A percentile compares a stretch with the other conserved stretches of the same genome.
phyloP scores from a whole-genome alignment of 37 sponge, comb jelly and placozoan genomes.

The Chondrosia reniformis region DNA sequence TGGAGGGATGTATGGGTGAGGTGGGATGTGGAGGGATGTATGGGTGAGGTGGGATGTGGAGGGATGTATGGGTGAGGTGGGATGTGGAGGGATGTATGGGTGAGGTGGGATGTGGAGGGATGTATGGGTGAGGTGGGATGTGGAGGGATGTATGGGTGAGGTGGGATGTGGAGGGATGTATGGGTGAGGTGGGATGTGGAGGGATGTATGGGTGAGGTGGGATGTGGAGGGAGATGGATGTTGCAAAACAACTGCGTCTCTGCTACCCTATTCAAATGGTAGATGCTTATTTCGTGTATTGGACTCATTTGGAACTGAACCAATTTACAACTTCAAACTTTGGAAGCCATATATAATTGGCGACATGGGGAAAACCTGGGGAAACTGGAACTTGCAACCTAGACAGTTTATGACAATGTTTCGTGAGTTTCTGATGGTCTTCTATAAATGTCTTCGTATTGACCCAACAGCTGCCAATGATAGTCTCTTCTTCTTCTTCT shows the following conservation, averaged over 20 bases:
- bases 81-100: too few species aligned
- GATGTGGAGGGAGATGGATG: neutral
- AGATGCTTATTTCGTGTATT: slow-evolving; percentile 68
- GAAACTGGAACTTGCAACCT: slow-evolving; percentile 58
- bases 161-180: neutral
- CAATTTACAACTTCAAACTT: slow-evolving; percentile 42
- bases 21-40: too few species aligned
- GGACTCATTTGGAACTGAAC: slow-evolving; percentile 84
- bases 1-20: too few species aligned
- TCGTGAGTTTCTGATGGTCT: slow-evolving; percentile 40
- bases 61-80: too few species aligned
- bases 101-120: too few species aligned
- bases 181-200: too few species aligned
- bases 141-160: too few species aligned
- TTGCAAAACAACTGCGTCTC: neutral
- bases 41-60: too few species aligned
- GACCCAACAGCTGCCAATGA: neutral
- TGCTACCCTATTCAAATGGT: neutral
- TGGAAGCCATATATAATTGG: slow-evolving; percentile 33
- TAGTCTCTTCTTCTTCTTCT: neutral
- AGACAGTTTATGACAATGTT: slow-evolving; percentile 69
- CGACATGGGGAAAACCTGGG: slow-evolving; percentile 50
- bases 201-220: too few species aligned
- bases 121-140: too few species aligned
- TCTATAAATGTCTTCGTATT: neutral